Base-by-base conservation (phyloP, 2,113 vertebrate genomes). In the Bubo blakistoni region DNA sequence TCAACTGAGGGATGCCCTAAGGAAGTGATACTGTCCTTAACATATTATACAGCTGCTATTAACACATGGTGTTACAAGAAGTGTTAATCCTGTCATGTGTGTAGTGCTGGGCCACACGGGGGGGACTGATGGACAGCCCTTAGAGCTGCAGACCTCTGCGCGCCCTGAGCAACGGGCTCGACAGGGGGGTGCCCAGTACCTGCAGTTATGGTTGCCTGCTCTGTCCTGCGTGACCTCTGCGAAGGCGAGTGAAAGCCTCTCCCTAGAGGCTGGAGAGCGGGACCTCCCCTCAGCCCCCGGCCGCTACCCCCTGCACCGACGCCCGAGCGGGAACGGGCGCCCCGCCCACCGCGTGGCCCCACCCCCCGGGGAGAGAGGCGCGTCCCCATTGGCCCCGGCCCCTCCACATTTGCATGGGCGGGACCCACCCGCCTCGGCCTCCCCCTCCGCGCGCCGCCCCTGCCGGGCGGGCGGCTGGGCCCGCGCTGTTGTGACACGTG, bases 401-500 rank as follows among this genome's bases (percentile, higher is more conserved):
- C 11, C 2, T 13, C 9, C 4, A 1, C 0, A 15, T 86, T 47
- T 52, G 38, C 78, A 51, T 65, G 36, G 29, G 32, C 16, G 34
- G 44, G 44, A 2, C 25, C 9, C 16, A 2, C 27, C 38, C 22
- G 32, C 47, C 38, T 8, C 30, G 29, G 24, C 70, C 27, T 27
- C 42, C 11, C 34, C 1, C 24, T 8, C 16, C 24, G 3, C 20
- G 29, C n/a, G 2, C 26, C 10, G 27, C 63, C 26, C 27, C 73
- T 26, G 81, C 32, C 36, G 14, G 65, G 27, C 36, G 27, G 12
- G 16, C 34, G 20, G 52, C 7, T 18, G 27, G 55, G 38, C 42
- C 24, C 61, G 54, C 59, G 91, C 94, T 95, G 91, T 96, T 97
- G 94, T 95, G 82, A 58, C 94, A 96, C 91, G 95, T 95, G 94